Evolutionary conservation across 1,140 invertebrate genomes (phyloP).

Genomic region (Chymomyza costata): DNA sequence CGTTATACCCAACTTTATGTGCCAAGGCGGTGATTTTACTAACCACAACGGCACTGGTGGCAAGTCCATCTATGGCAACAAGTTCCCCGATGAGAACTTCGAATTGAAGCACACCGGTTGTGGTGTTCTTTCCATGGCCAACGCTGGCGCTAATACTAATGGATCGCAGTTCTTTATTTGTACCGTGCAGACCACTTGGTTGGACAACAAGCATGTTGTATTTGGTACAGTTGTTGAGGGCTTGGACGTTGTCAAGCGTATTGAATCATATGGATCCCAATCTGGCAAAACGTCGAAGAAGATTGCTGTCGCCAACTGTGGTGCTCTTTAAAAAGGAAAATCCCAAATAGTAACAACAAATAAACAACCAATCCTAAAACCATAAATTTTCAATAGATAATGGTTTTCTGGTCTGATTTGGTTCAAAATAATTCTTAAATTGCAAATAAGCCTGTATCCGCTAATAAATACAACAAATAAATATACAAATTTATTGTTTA

Average conservation of each 20-base stretch:
- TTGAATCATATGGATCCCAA: conserved; percentile 88
- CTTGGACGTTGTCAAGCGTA: conserved; percentile 95
- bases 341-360: conserved; percentile 5
- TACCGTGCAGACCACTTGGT: conserved; percentile 95
- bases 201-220: conserved; percentile 97
- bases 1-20: conserved; percentile 99
- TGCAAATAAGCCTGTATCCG: too few relatives aligned
- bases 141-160: conserved; percentile 96
- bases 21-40: conserved; percentile 97
- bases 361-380: too few relatives aligned
- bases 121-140: conserved; percentile 95
- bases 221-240: conserved; percentile 97
- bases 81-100: conserved; percentile 98
- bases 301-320: conserved; percentile 88
- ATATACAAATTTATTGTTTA: too few relatives aligned
- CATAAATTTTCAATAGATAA: conserved; percentile 64
- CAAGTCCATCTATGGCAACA: conserved; percentile 96
- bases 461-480: too few relatives aligned
- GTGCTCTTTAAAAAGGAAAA: conserved; percentile 80
- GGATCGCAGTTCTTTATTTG: conserved; percentile 99
- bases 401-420: conserved; percentile 8
- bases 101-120: conserved; percentile 93
- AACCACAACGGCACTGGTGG: conserved; percentile 97
- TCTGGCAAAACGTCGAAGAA: conserved; percentile 92
- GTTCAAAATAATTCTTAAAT: conserved; percentile 10